phyloP scores from a whole-genome alignment of 2,888 invertebrate genomes.

The Epistrophe grossulariae region DNA sequence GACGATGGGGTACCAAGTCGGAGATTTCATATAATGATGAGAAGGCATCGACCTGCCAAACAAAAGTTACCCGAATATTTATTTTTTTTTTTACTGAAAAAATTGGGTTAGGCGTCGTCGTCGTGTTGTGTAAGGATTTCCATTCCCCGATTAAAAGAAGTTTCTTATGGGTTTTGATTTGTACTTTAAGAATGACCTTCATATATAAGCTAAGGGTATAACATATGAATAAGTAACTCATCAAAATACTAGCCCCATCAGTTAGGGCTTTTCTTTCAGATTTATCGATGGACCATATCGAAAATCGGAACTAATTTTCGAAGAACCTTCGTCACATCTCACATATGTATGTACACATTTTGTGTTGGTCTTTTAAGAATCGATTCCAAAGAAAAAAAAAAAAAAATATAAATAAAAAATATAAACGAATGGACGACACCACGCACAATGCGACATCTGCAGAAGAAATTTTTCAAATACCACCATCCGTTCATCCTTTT shows the following conservation, averaged over 20 bases:
- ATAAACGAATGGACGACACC: neutral
- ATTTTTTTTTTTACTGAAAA: neutral
- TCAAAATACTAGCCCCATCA: neutral
- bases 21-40: slow-evolving; percentile 1
- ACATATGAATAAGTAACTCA: slow-evolving; percentile 23
- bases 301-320: slow-evolving; percentile 55
- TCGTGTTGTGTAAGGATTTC: neutral
- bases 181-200: slow-evolving; percentile 24
- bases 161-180: neutral
- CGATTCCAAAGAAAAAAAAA: neutral
- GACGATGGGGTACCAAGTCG: slow-evolving; percentile 41
- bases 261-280: slow-evolving; percentile 37
- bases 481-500: slow-evolving; percentile 44
- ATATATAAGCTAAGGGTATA: neutral
- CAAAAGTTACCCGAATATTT: neutral
- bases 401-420: neutral
- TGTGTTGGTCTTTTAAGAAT: slow-evolving; percentile 4
- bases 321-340: slow-evolving; percentile 50
- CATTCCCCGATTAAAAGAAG: neutral
- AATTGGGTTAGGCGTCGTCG: slow-evolving; percentile 16
- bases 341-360: neutral
- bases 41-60: slow-evolving; percentile 32
- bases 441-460: slow-evolving; percentile 35
- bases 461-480: slow-evolving; percentile 59
- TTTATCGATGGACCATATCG: slow-evolving; percentile 53